Base-by-base conservation (phyloP, 1,140 invertebrate species). In the Tetragonula clypearis region DNA sequence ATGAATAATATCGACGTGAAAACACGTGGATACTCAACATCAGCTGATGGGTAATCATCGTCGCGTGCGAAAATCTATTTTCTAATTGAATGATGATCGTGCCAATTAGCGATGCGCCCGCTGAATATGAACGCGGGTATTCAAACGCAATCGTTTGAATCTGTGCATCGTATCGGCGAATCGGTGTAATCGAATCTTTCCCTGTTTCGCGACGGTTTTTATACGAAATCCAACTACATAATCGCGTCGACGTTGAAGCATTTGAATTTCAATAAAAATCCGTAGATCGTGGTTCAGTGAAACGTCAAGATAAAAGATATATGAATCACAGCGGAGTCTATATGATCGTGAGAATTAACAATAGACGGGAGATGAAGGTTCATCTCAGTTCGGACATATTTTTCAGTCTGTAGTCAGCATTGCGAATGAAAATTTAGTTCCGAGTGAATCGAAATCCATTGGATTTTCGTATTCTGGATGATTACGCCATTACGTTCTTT, bases 11-110 rank as follows among this genome's bases (percentile, higher is more conserved):
- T 49, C 49, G 49, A 68, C 17, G 49, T 35, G 65, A 79, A 79
- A 79, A 79, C 65, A 41, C 62, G 58, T 49, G 62, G 8, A 68
- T 68, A 41, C 60, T 6, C 4, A 11, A 15, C 35, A 55, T 55
- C 77, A n/a, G 41, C n/a, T 68, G n/a, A n/a, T n/a, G 41, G 41
- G 11, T n/a, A 8, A 17, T 55, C 41, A 12, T 4, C 26, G 35
- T 19, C 65, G 21, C n/a, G 19, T 26, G 11, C 26, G 60, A 53
- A 62, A 68, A 68, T 35, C 49, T 66, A 68, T 55, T 68, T 68
- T 21, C 12, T 79, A 69, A 79, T 69, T 69, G 15, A 79, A 69
- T 55, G 23, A 55, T 19, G 65, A 79, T 68, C 49, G 49, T 26
- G 49, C 62, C 77, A 55, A 79, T 79, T 79, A 79, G 62, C 62